phyloP scores from a whole-genome alignment of 2,113 vertebrate genomes.

The Struthidea cinerea region DNA sequence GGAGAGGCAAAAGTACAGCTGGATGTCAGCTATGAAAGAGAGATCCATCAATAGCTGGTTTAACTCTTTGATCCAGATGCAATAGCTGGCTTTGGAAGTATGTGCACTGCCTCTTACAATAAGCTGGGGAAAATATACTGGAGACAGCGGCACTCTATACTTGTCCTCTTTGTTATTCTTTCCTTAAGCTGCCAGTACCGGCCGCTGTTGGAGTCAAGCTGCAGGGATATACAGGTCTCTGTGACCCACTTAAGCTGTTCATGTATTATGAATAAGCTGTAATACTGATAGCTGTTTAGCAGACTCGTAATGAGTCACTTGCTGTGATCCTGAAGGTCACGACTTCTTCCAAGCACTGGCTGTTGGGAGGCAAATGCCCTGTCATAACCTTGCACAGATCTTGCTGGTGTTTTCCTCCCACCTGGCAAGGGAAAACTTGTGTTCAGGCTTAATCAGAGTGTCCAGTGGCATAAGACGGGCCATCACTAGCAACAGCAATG shows the following conservation, averaged over 20 bases:
- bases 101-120: not conserved
- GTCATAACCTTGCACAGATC: not conserved
- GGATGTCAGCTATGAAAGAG: not conserved
- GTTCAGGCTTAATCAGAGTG: not conserved
- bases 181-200: not conserved
- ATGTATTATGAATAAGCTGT: slow-evolving; percentile 51
- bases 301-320: not conserved
- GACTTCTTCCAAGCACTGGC: not conserved
- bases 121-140: not conserved
- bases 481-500: not conserved
- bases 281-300: slow-evolving; percentile 36
- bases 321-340: not conserved
- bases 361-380: not conserved
- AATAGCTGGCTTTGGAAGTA: not conserved
- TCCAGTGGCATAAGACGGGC: not conserved
- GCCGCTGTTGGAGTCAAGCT: not conserved
- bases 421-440: not conserved
- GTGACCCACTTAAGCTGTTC: slow-evolving; percentile 1
- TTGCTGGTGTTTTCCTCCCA: not conserved
- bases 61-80: slow-evolving; percentile 9
- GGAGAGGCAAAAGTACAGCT: not conserved
- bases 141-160: not conserved
- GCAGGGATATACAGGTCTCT: not conserved
- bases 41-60: slow-evolving; percentile 4
- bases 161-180: not conserved